phyloP scores from a whole-genome alignment of 2,797 vertebrate species.

The Hemitrygon akajei region DNA sequence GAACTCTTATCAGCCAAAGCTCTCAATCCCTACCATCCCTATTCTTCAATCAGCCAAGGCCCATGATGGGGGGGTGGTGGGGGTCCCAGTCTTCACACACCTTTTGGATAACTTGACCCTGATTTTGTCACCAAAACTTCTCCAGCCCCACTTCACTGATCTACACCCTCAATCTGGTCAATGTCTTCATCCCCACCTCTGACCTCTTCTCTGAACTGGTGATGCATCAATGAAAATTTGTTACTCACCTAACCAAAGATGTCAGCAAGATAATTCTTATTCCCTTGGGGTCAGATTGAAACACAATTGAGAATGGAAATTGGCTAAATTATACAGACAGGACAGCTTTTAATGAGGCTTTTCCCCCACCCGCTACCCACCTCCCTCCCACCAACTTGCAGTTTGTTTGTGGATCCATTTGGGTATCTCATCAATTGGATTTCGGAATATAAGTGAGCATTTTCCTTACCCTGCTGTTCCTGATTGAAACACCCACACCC shows the following conservation, averaged over 20 bases:
- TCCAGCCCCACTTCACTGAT: too few species aligned
- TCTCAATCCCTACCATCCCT: too few species aligned
- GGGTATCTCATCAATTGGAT: not conserved
- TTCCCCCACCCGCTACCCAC: too few species aligned
- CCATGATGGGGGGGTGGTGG: too few species aligned
- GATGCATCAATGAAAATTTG: not conserved
- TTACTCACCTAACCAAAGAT: not conserved
- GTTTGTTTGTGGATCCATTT: not conserved
- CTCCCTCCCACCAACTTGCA: not conserved
- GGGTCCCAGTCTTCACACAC: too few species aligned
- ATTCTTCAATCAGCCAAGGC: too few species aligned
- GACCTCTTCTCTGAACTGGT: too few species aligned
- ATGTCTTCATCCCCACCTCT: too few species aligned
- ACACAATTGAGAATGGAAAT: not conserved
- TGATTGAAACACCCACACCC: not conserved
- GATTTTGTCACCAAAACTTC: too few species aligned
- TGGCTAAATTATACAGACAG: not conserved
- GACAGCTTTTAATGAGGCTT: not conserved
- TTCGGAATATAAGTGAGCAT: not conserved
- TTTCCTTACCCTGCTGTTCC: not conserved
- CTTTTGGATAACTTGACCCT: too few species aligned
- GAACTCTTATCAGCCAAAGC: too few species aligned
- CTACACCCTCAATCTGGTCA: too few species aligned
- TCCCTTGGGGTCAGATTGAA: not conserved
- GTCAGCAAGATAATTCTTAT: not conserved